Base-by-base conservation (phyloP, 1,140 invertebrate species). In the Brachionus manjavacas region DNA sequence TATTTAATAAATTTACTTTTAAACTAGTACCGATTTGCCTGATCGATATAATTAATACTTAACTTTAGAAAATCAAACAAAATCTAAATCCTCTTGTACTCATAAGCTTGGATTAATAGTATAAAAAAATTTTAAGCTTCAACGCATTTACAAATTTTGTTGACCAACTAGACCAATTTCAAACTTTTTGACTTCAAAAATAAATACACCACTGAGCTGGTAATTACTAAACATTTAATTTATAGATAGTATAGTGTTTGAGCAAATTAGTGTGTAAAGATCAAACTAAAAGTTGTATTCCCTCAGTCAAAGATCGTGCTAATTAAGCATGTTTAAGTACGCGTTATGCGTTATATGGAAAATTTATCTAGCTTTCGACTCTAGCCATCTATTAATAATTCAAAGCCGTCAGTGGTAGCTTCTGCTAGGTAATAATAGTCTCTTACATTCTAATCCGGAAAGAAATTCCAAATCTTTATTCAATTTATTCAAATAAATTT, bases 221-320 rank as follows among this genome's bases (percentile, higher is more conserved):
- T 60, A 60, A 60, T 60, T 60, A 60, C 23, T 68, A 31, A 3
- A n/a, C n/a, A n/a, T n/a, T n/a, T n/a, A 41, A 72, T 20, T 72
- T 72, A 72, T 3, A 72, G 39, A 39, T 39, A 72, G 16, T 72
- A 41, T 41, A 72, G 68, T 72, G n/a, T 72, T 46, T 76, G 72
- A 49, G 72, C 72, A 76, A 1, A 74, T 20, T 28, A 76, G 72
- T 76, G 72, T 76, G 25, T 52, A 76, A 76, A 76, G 39, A 76
- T 76, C 41, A 76, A 76, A 76, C 43, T 49, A 43, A 60, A 20
- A 39, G 25, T 76, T 76, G 23, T 28, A 46, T 23, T 76, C 46
- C 72, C 72, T 43, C 14, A 76, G 41, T 76, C 41, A 11, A 28
- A 25, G 11, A 49, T 76, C 23, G 46, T 76, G 72, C 35, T 72